These are phyloP conservation scores for Cyanoderma ruficeps DNA, from an alignment of 2,113 vertebrate genomes.

Conservation along the genomic window DNA sequence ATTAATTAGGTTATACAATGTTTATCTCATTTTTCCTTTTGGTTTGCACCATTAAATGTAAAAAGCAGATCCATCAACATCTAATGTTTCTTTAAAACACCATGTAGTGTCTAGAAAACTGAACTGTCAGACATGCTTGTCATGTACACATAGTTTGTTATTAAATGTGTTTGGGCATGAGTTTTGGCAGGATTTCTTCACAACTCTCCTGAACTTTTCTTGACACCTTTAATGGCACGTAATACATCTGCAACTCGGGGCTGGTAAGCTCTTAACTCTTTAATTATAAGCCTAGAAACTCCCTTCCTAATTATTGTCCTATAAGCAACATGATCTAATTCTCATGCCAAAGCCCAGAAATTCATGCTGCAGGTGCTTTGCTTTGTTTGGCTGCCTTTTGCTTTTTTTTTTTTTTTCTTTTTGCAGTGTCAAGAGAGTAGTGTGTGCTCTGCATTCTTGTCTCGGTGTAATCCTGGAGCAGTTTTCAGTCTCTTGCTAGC, in stretches of 20 bases:
- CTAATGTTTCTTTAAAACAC: slow-evolving; percentile 69
- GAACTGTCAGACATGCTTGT: slow-evolving; percentile 75
- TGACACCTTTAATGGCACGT: slow-evolving; percentile 79
- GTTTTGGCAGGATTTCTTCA: slow-evolving; percentile 73
- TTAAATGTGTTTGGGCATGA: slow-evolving; percentile 81
- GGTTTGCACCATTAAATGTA: slow-evolving; percentile 55
- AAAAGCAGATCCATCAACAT: slow-evolving; percentile 65
- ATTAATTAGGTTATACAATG: neutral
- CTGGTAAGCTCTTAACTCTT: slow-evolving; percentile 66
- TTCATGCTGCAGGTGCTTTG: slow-evolving; percentile 3
- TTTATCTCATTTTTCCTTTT: slow-evolving; percentile 23
- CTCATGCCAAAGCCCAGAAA: slow-evolving; percentile 35
- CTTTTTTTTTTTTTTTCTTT: neutral
- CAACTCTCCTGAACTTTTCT: slow-evolving; percentile 79
- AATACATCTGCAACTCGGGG: slow-evolving; percentile 52
- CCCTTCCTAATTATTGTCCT: slow-evolving; percentile 56
- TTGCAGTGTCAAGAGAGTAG: neutral
- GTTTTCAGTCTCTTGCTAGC: neutral
- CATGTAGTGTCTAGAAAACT: slow-evolving; percentile 64
- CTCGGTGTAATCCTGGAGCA: neutral
- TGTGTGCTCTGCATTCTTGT: neutral
- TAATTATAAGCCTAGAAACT: slow-evolving; percentile 54
- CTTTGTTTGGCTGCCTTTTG: slow-evolving; percentile 5
- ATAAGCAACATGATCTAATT: slow-evolving; percentile 18
- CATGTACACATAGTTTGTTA: slow-evolving; percentile 74